These are phyloP conservation scores for Takifugu bimaculatus DNA, from an alignment of 2,113 vertebrate species.

Conservation along the genomic window DNA sequence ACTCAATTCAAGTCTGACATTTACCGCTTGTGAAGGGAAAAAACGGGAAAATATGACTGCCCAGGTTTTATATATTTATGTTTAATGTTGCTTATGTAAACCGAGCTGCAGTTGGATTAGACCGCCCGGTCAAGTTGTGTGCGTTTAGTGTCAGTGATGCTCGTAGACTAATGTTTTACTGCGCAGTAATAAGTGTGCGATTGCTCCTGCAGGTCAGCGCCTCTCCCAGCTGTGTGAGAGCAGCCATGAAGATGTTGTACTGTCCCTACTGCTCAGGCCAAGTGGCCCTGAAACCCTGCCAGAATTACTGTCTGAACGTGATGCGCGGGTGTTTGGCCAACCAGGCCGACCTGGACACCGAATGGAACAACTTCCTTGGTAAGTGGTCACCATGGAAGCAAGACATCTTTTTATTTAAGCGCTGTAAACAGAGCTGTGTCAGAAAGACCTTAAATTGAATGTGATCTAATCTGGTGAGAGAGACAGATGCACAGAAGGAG, in stretches of 20 bases:
- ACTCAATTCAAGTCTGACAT: neutral
- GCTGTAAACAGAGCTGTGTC: constrained; percentile 11
- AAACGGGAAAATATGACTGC: too few species aligned
- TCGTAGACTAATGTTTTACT: neutral
- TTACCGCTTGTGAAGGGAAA: too few species aligned
- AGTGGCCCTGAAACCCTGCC: constrained; percentile 90
- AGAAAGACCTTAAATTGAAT: neutral
- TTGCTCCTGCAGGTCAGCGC: constrained; percentile 81
- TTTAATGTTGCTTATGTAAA: constrained; percentile 16
- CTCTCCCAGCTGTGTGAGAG: constrained; percentile 83
- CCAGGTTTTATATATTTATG: constrained; percentile 21
- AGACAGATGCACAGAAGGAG: too few species aligned
- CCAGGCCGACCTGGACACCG: constrained; percentile 90
- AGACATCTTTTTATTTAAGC: neutral
- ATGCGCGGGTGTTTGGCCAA: constrained; percentile 95
- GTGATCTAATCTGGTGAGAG: too few species aligned
- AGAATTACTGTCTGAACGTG: constrained; percentile 97
- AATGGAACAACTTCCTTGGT: constrained; percentile 99
- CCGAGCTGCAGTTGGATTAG: constrained; percentile 24
- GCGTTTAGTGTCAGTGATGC: constrained; percentile 16
- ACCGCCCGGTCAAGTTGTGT: constrained; percentile 7
- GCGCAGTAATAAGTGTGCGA: constrained; percentile 21
- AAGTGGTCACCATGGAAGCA: constrained; percentile 45
- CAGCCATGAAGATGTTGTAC: constrained; percentile 94
- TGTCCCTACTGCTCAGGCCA: constrained; percentile 91